Percentiles rank a stretch among this genome's conserved stretches.
phyloP scores from a whole-genome alignment of 1,140 invertebrate species.

The Eriosoma lanigerum region DNA sequence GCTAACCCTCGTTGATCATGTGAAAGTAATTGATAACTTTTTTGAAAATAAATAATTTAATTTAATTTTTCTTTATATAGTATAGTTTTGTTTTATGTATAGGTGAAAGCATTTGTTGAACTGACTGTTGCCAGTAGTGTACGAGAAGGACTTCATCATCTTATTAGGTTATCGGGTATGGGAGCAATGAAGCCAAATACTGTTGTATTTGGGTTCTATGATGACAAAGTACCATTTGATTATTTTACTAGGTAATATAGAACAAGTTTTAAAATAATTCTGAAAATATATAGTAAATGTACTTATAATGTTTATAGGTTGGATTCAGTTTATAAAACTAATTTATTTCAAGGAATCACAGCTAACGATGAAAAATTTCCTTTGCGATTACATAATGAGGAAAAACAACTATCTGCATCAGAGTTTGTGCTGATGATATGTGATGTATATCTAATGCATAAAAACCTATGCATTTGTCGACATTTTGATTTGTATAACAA shows the following conservation, averaged over 20 bases:
- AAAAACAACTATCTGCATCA: constrained; percentile 55
- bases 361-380: constrained; percentile 53
- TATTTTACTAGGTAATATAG: constrained; percentile 64
- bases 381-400: constrained; percentile 52
- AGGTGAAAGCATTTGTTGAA: constrained; percentile 96
- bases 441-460: constrained; percentile 86
- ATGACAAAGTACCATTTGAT: constrained; percentile 71
- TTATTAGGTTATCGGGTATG: constrained; percentile 88
- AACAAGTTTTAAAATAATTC: not conserved
- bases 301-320: not conserved
- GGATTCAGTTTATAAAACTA: constrained; percentile 47
- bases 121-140: constrained; percentile 83
- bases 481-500: constrained; percentile 87
- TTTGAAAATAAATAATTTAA: not conserved
- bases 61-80: not conserved
- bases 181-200: constrained; percentile 99
- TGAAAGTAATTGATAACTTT: constrained; percentile 64
- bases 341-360: constrained; percentile 28
- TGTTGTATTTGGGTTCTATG: constrained; percentile 87
- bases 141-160: constrained; percentile 86
- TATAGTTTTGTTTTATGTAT: not conserved
- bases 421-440: constrained; percentile 90
- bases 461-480: constrained; percentile 91
- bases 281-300: not conserved
- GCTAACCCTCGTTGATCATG: constrained; percentile 82